These are phyloP conservation scores for Petromus typicus DNA, from an alignment of 2,113 vertebrate species.

Conservation along the genomic window DNA sequence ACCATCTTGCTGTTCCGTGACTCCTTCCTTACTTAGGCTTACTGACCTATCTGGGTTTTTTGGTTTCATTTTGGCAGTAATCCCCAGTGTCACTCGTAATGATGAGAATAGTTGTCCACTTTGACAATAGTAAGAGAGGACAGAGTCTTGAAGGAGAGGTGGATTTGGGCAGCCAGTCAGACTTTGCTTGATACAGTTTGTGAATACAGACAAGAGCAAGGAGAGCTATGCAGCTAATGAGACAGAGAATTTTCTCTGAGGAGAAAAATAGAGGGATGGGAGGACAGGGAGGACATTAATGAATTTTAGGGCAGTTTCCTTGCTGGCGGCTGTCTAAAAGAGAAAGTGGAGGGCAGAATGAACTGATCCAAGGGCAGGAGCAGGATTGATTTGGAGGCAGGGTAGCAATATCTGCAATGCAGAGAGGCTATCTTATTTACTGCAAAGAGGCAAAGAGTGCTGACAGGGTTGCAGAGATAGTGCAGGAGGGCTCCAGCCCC, in stretches of 20 bases:
- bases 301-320: neutral
- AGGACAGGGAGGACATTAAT: neutral
- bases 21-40: constrained; percentile 8
- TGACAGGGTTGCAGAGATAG: neutral
- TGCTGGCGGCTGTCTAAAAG: neutral
- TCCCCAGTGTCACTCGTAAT: neutral
- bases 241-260: neutral
- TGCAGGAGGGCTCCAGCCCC: neutral
- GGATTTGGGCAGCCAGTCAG: neutral
- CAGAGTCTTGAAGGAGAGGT: neutral
- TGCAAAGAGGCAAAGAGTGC: neutral
- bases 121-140: neutral
- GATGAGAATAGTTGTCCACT: neutral
- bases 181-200: neutral
- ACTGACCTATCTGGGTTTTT: neutral
- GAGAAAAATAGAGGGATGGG: neutral
- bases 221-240: neutral
- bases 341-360: constrained; percentile 30
- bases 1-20: neutral
- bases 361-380: neutral
- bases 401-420: neutral
- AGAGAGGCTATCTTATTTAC: constrained; percentile 40
- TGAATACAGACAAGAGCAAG: neutral
- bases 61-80: neutral
- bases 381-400: neutral